Percentiles rank a stretch among this genome's conserved stretches.
Evolutionary conservation across 2,797 vertebrate species (phyloP).

Genomic region (Scarus forsteni): DNA sequence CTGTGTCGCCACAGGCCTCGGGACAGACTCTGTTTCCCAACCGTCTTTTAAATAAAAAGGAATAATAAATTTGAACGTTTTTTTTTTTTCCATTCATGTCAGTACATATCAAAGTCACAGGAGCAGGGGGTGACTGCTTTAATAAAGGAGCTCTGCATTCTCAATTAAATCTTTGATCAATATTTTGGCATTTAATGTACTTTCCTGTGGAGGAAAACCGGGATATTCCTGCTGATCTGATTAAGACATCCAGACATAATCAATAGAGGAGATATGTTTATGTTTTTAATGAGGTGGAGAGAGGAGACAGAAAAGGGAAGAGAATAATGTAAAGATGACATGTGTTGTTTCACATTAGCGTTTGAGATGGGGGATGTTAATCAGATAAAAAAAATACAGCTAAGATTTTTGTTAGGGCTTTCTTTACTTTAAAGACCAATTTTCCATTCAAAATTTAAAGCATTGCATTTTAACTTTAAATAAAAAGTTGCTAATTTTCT

Average conservation of each 20-base stretch:
- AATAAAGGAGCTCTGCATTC: slow-evolving; percentile 66
- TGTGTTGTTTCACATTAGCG: slow-evolving; percentile 43
- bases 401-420: slow-evolving; percentile 4
- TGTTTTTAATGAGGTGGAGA: slow-evolving; percentile 75
- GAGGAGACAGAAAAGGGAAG: slow-evolving; percentile 21
- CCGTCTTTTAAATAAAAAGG: slow-evolving; percentile 72
- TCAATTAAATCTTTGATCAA: slow-evolving; percentile 79
- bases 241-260: slow-evolving; percentile 84
- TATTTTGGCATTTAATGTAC: slow-evolving; percentile 80
- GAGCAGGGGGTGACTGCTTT: slow-evolving; percentile 65
- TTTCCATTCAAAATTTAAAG: not conserved
- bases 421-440: slow-evolving; percentile 1
- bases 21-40: slow-evolving; percentile 73
- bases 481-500: not conserved
- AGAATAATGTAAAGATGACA: slow-evolving; percentile 41
- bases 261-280: slow-evolving; percentile 81
- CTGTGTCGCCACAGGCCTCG: slow-evolving; percentile 77
- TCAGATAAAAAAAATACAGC: slow-evolving; percentile 17
- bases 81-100: slow-evolving; percentile 79
- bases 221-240: slow-evolving; percentile 75
- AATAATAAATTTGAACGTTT: slow-evolving; percentile 70
- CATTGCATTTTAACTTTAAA: not conserved
- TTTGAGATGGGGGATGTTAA: slow-evolving; percentile 28
- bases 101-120: slow-evolving; percentile 77
- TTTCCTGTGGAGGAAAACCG: slow-evolving; percentile 67